Evolutionary conservation across 2,113 vertebrate species (phyloP), one percentile per base, ranked within the genome.

Genomic region (Pionites leucogaster): DNA sequence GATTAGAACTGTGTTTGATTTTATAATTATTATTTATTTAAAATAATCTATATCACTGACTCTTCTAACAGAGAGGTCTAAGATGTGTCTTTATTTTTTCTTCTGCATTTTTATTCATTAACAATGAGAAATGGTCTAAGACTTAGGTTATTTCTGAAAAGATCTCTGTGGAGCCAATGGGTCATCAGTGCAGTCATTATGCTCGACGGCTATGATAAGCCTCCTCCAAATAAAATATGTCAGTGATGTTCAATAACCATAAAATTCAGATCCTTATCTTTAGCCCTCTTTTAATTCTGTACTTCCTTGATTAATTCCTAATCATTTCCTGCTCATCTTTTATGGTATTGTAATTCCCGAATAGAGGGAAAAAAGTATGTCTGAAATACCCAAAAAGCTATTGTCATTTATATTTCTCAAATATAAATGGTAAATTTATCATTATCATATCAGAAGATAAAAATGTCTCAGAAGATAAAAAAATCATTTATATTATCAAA

Each of bases 331-430:
- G 7, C 63, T 60, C 44, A 23, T 63, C 20, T 69, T 86, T 91
- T 70, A 20, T 93, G 68, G 19, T 53, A 82, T 13, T 80, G 19
- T 60, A 92, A 91, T 25, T 74, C 92, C 96, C 94, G 69, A 94
- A 90, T 64, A 49, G 37, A 52, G 64, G 7, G 87, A 81, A 75
- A 79, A 84, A 81, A 62, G 25, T 49, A 7, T 62, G 88, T 91
- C 64, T 93, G 70, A 93, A 97, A 89, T 68, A 95, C 7, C 29
- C 15, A 46, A 84, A 91, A 97, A 90, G 3, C 49, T 88, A 41
- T 19, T 94, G 35, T 86, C 57, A 72, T 86, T 91, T 68, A 50
- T 50, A 50, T 50, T 50, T 50, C 9, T 14, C 49, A 50, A 50
- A 25, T 50, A 50, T 50, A 50, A 25, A 50, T 50, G 49, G 24